A percentile compares a stretch with the other conserved stretches of the same genome.
phyloP scores from a whole-genome alignment of 2,113 vertebrate genomes.

The Pterocles gutturalis region DNA sequence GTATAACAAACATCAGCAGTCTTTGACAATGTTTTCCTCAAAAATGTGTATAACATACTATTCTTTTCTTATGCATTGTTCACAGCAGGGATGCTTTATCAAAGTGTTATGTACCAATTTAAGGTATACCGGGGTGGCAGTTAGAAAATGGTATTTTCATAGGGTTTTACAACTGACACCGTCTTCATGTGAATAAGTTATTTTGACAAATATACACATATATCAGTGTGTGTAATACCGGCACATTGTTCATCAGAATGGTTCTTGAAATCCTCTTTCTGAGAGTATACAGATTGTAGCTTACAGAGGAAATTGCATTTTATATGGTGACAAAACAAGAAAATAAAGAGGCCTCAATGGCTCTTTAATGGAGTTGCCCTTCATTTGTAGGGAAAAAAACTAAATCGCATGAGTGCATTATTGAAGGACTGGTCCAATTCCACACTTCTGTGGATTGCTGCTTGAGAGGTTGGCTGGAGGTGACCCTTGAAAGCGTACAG shows the following conservation, averaged over 20 bases:
- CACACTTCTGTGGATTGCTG: not conserved
- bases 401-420: too few relatives aligned
- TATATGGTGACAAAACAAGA: not conserved
- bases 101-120: not conserved
- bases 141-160: not conserved
- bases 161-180: not conserved
- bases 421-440: not conserved
- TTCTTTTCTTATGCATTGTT: not conserved
- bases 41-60: accelerated
- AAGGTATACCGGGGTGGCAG: not conserved
- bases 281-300: not conserved
- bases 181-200: not conserved
- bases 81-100: not conserved
- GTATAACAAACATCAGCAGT: not conserved
- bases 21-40: not conserved
- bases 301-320: not conserved
- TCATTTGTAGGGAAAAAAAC: not conserved
- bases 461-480: not conserved
- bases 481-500: not conserved
- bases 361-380: not conserved
- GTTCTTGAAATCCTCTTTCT: not conserved
- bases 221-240: not conserved
- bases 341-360: not conserved
- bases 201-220: not conserved
- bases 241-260: not conserved